phyloP scores from a whole-genome alignment of 2,888 invertebrate genomes.

The Argyra leucocephala region DNA sequence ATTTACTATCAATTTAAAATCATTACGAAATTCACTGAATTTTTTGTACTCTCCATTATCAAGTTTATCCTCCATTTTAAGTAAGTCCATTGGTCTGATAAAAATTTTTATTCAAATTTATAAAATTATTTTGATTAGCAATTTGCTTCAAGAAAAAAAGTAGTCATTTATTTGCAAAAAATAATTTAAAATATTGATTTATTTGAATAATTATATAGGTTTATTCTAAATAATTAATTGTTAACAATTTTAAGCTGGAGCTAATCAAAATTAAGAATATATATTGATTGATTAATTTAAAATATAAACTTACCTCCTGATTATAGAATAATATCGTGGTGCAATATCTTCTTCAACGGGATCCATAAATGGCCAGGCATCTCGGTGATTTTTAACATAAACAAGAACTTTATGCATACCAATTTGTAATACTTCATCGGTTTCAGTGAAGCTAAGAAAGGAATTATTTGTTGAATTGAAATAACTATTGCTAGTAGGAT shows the following conservation, averaged over 20 bases:
- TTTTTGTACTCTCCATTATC: constrained; percentile 71
- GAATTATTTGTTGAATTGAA: constrained; percentile 25
- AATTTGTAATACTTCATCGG: constrained; percentile 74
- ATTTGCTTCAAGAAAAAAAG: too few relatives aligned
- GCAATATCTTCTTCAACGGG: constrained; percentile 89
- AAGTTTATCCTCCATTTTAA: constrained; percentile 77
- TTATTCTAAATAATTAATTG: background rate
- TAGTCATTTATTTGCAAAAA: too few relatives aligned
- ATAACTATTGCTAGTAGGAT: constrained; percentile 22
- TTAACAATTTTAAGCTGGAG: background rate
- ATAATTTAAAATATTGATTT: background rate
- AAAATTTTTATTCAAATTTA: too few relatives aligned
- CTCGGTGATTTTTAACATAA: constrained; percentile 75
- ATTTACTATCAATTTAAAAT: constrained; percentile 84
- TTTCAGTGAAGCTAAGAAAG: constrained; percentile 61
- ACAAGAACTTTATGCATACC: constrained; percentile 89
- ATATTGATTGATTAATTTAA: background rate
- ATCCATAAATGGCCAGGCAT: constrained; percentile 91
- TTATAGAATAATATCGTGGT: constrained; percentile 70
- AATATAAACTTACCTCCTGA: constrained; percentile 44
- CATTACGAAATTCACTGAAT: constrained; percentile 71
- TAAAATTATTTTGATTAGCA: too few relatives aligned
- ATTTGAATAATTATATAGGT: background rate
- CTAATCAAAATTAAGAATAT: background rate
- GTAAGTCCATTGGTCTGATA: constrained; percentile 72